Percentiles rank a stretch among this genome's conserved stretches.
Evolutionary conservation across 1,140 invertebrate species (phyloP).

Genomic region (Drosophila sturtevanti): DNA sequence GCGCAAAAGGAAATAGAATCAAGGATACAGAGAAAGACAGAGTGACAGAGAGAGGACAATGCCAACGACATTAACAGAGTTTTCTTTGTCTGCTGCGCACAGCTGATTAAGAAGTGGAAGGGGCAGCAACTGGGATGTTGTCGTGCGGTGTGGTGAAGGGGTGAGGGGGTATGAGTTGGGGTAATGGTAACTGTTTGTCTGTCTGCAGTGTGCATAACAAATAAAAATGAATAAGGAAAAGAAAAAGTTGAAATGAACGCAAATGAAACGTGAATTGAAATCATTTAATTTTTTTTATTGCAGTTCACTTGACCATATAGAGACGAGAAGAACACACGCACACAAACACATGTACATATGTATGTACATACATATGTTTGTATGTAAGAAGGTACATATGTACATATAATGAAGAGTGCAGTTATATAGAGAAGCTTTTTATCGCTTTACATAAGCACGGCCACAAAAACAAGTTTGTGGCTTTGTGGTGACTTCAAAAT

Average conservation of each 20-base stretch:
- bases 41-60: conserved; percentile 45
- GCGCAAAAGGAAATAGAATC: conserved; percentile 62
- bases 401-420: neutral
- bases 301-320: conserved; percentile 43
- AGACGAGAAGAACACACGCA: conserved; percentile 18
- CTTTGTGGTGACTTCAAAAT: conserved; percentile 11
- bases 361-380: conserved; percentile 7
- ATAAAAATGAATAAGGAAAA: conserved; percentile 24
- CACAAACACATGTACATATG: conserved; percentile 9
- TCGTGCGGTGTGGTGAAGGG: neutral
- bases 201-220: conserved; percentile 22
- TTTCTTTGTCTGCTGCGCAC: conserved; percentile 54
- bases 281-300: conserved; percentile 52
- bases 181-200: conserved; percentile 26
- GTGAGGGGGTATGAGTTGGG: conserved; percentile 15
- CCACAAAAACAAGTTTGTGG: conserved; percentile 57
- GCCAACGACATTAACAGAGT: conserved; percentile 47
- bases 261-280: conserved; percentile 69
- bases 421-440: conserved; percentile 11
- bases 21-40: conserved; percentile 60
- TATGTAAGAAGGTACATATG: too few relatives aligned
- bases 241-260: conserved; percentile 37
- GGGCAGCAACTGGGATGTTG: neutral
- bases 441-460: conserved; percentile 33
- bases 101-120: conserved; percentile 57